Base-by-base conservation (phyloP, 2,113 vertebrate genomes). In the Microcebus murinus region DNA sequence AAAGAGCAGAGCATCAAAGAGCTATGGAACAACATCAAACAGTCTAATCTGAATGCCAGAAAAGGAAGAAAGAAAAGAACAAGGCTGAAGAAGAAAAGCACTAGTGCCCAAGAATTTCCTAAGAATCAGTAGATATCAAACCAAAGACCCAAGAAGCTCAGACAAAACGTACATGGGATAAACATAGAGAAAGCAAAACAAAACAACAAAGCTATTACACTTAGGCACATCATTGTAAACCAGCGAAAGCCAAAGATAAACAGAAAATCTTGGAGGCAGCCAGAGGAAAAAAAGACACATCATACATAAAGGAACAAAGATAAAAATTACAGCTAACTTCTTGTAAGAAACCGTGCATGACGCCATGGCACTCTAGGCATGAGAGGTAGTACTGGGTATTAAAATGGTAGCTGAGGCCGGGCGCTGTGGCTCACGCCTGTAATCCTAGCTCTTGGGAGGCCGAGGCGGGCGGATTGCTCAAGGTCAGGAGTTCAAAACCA, bases 331-430 rank as follows among this genome's bases (percentile, higher is more conserved):
- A 4, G 29, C 29, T 5, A 14, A 14, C 29, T 7, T 68, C 29
- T 11, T 14, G 12, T 50, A 13, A 13, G 48, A 50, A 50, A 50
- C 11, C 12, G 48, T 13, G 48, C 48, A 50, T 0, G 1, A 48
- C 10, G 45, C 45, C 45, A 48, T 8, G 9, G 45, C 45, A 48
- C 45, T 48, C 45, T 48, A 48, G 45, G 7, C 34, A 23, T 25
- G 45, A 63, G 2, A 36, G 8, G 29, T n/a, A 4, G 55, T 21
- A 8, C 76, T 42, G 14, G 4, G 14, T 1, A 36, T 34, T 2
- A 1, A 34, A 10, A 12, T 6, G 2, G n/a, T 0, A 39, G 39
- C 3, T 1, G 8, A 61, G n/a, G n/a, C n/a, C n/a, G n/a, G n/a
- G n/a, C n/a, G n/a, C n/a, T n/a, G n/a, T n/a, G n/a, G n/a, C n/a